Base-by-base conservation (phyloP, 2,888 invertebrate genomes). In the Drosophila kanekoi region DNA sequence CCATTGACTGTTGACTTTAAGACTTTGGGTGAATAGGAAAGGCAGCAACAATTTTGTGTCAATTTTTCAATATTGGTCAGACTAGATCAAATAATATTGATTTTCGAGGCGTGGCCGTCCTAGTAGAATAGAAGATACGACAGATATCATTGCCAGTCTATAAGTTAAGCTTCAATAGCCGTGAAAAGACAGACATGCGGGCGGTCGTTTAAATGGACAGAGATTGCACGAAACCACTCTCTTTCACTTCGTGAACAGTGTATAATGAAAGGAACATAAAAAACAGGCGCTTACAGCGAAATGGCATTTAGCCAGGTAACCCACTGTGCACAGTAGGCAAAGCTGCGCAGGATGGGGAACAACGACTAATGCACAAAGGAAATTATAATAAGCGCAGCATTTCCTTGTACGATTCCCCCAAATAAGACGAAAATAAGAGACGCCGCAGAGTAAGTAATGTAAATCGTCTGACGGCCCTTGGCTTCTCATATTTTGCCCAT, bases 371-470 rank as follows among this genome's bases (percentile, higher is more conserved):
- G 83, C 77, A 73, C 74, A 87, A 87, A 73, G 61, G 68, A 85
- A 82, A 81, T 85, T 82, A 87, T 82, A 85, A 87, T 85, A 87
- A 77, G 87, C 79, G 62, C 58, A 76, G 73, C 64, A 76, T 85
- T 80, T 84, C 65, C 64, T 59, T 77, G 74, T 72, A 77, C 63
- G 71, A 70, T 72, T 76, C 72, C 52, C 66, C 48, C 38, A 70
- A 67, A 67, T 48, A 54, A 54, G 45, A 47, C 33, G 59, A 68
- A 70, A 65, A 72, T 70, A 70, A 72, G 69, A 83, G 81, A 76
- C 79, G 84, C 80, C 79, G 72, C 84, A 73, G 82, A 86, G 82
- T 78, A 85, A 80, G 84, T 84, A 87, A 88, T 79, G 87, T 75
- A 84, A 87, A 87, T 77, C 68, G 81, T 58, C 65, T 54, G 69